Base-by-base conservation (phyloP, 2,113 vertebrate species). In the Butorides virescens region DNA sequence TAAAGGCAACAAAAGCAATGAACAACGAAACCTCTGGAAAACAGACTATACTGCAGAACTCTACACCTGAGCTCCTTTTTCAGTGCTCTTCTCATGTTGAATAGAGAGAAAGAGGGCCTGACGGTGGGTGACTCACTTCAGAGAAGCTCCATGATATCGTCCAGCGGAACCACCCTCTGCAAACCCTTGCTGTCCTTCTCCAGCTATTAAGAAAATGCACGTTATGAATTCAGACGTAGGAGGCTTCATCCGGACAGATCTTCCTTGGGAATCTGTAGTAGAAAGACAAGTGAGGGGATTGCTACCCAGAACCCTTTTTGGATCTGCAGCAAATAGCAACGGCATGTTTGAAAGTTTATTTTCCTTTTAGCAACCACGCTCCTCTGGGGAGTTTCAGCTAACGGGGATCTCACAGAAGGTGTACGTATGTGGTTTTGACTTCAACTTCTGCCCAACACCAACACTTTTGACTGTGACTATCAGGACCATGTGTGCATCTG, bases 1-100 rank as follows among this genome's bases (percentile, higher is more conserved):
- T 90, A 95, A 92, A 95, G 59, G 46, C 46, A 83, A 32, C 5
- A 11, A 86, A 92, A 92, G 50, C 26, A 63, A 88, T 7, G 10
- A 83, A 68, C 26, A 91, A 55, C 0, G 4, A 62, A 61, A 80
- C 23, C 30, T 70, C 15, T 39, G 55, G n/a, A 49, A 86, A 92
- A 44, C 18, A 79, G 25, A 27, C 30, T 39, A 1, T 15, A 23
- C 23, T n/a, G 46, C 49, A 70, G 39, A 73, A 53, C 14, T 63
- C 36, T 52, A 47, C 21, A 90, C 34, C 42, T 62, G 44, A 80
- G 46, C n/a, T 84, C 36, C 23, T 56, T 83, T 80, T 56, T n/a
- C 5, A 1, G 11, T n/a, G 42, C 27, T 76, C 17, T 53, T 83
- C 56, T 59, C 12, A 7, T 4, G 4, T 0, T 32, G 32, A 76